phyloP scores from a whole-genome alignment of 2,888 invertebrate genomes.

The Colletes collaris region DNA sequence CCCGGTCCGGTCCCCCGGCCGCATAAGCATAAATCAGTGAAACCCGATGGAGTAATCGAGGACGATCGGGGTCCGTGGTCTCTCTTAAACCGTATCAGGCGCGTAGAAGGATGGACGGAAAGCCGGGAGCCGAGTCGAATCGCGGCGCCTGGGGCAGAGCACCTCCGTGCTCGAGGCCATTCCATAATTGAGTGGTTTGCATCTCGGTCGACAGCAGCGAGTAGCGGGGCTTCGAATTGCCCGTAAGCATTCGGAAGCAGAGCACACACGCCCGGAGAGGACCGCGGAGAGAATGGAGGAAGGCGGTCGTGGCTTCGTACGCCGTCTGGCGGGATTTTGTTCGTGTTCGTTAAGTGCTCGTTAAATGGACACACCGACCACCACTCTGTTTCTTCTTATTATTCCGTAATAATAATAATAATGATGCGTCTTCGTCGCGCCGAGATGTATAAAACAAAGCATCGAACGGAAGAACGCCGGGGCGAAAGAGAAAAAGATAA shows the following conservation, averaged over 20 bases:
- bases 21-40: constrained; percentile 47
- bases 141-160: constrained; percentile 56
- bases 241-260: constrained; percentile 48
- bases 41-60: constrained; percentile 41
- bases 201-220: constrained; percentile 68
- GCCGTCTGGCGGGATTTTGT: no score
- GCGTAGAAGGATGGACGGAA: constrained; percentile 21
- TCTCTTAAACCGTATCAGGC: constrained; percentile 4
- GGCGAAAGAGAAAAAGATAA: no score
- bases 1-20: constrained; percentile 23
- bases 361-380: not conserved
- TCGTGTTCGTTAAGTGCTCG: constrained; percentile 3
- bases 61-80: constrained; percentile 26
- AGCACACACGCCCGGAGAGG: no score
- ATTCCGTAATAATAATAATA: no score
- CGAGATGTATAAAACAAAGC: no score
- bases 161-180: constrained; percentile 71
- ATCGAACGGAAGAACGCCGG: no score
- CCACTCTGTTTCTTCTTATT: no score
- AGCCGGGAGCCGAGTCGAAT: constrained; percentile 20
- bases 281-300: no score
- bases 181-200: constrained; percentile 81
- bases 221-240: constrained; percentile 53
- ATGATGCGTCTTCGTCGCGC: no score
- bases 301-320: not conserved